Evolutionary conservation across 2,797 vertebrate genomes (phyloP).

Genomic region (Lutjanus argentimaculatus): DNA sequence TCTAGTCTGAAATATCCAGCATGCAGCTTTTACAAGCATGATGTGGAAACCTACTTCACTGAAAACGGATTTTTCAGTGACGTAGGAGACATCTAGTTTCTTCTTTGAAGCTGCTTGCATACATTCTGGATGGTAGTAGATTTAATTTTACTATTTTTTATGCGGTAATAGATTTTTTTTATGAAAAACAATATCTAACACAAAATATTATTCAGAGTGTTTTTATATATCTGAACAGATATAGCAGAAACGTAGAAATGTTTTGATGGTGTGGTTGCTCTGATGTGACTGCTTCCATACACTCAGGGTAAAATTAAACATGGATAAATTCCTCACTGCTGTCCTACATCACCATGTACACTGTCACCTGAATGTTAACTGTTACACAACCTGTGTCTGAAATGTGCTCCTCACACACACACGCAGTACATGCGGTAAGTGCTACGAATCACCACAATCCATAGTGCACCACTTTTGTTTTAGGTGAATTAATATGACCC

Average conservation of each 20-base stretch:
- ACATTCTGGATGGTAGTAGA: too few relatives aligned
- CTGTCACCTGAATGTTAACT: slow-evolving; percentile 19
- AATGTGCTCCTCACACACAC: background rate
- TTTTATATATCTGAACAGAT: background rate
- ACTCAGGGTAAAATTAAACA: background rate
- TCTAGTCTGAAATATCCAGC: too few relatives aligned
- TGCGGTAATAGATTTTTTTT: background rate
- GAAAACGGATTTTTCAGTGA: background rate
- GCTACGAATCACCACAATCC: background rate
- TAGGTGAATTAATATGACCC: background rate
- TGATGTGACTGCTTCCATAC: background rate
- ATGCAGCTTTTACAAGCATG: too few relatives aligned
- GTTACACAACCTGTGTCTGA: slow-evolving; percentile 11
- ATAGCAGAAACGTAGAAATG: background rate
- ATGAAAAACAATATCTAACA: background rate
- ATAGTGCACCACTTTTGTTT: background rate
- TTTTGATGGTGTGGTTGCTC: background rate
- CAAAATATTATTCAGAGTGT: background rate
- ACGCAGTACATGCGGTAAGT: background rate
- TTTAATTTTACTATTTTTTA: too few relatives aligned
- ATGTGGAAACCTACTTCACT: too few relatives aligned
- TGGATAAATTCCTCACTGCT: slow-evolving; percentile 30
- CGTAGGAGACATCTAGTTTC: background rate
- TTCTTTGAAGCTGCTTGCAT: too few relatives aligned
- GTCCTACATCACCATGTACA: background rate